Evolutionary conservation across 2,113 vertebrate species (phyloP).

Genomic region (Chlorodrepanis virens): DNA sequence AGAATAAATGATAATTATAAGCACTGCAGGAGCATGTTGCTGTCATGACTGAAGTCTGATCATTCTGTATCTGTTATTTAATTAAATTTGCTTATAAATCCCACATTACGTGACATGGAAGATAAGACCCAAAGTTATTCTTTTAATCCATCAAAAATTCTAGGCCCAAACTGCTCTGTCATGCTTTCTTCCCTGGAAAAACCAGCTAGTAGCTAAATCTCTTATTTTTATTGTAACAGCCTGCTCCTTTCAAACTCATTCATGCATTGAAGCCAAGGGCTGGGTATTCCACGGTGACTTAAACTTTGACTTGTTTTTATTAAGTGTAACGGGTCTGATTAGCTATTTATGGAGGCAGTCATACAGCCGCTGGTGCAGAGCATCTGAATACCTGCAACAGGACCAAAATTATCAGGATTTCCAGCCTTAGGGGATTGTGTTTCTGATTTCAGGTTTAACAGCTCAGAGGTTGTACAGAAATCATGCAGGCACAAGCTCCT

Average conservation of each 20-base stretch:
- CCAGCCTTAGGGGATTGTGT: not conserved
- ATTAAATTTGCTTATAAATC: not conserved
- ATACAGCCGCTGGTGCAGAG: not conserved
- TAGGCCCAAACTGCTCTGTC: not conserved
- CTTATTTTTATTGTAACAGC: not conserved
- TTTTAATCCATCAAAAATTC: not conserved
- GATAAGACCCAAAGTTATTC: not conserved
- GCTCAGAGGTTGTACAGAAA: not conserved
- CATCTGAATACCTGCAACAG: not conserved
- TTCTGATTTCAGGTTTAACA: not conserved
- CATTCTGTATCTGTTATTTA: not conserved
- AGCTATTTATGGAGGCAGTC: not conserved
- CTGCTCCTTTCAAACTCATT: not conserved
- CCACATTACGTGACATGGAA: not conserved
- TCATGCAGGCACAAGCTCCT: accelerated
- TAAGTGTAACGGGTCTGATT: not conserved
- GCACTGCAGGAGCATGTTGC: not conserved
- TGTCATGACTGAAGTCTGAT: not conserved
- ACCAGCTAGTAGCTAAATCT: not conserved
- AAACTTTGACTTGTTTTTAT: not conserved
- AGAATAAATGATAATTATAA: not conserved
- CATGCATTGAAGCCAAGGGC: not conserved
- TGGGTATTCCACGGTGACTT: not conserved
- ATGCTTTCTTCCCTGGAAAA: not conserved
- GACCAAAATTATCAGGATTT: not conserved